Evolutionary conservation across 2,113 vertebrate genomes (phyloP).

Genomic region (Stomatorhinus ivindoensis): DNA sequence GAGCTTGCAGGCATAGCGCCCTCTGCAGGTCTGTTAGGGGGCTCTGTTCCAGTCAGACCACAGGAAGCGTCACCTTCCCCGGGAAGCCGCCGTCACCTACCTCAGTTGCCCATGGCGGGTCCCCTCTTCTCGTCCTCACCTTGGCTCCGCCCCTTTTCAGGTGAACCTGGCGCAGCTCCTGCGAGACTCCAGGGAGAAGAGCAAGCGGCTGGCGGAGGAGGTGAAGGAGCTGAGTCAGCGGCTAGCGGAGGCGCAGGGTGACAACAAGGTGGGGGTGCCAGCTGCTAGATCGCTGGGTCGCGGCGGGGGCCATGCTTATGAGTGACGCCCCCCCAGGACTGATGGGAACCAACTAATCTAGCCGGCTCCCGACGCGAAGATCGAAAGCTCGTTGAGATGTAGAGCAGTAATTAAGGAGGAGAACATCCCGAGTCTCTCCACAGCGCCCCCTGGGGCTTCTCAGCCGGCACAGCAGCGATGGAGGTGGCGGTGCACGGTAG

Average conservation of each 20-base stretch:
- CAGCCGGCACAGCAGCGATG: too few species aligned
- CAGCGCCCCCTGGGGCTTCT: neutral
- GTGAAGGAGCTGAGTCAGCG: conserved; percentile 87
- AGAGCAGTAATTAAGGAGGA: neutral
- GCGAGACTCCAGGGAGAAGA: conserved; percentile 78
- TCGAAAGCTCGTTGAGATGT: neutral
- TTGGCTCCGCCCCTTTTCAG: conserved; percentile 48
- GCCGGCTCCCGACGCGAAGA: neutral
- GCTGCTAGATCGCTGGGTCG: neutral
- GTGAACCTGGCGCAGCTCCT: conserved; percentile 86
- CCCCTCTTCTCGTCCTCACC: neutral
- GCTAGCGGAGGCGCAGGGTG: conserved; percentile 83
- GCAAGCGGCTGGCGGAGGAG: conserved; percentile 78
- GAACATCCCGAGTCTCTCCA: neutral
- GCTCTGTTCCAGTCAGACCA: neutral
- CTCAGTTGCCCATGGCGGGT: neutral
- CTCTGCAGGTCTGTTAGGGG: neutral
- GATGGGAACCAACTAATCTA: neutral
- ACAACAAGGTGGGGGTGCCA: conserved; percentile 81
- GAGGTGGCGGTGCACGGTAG: too few species aligned
- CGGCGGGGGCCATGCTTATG: neutral
- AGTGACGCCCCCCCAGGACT: neutral
- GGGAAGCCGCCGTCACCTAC: neutral
- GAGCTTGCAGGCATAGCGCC: neutral
- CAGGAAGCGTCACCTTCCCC: neutral